Conservation (phyloP, 1,140 invertebrate genomes). For the Orchestia grillus region DNA sequence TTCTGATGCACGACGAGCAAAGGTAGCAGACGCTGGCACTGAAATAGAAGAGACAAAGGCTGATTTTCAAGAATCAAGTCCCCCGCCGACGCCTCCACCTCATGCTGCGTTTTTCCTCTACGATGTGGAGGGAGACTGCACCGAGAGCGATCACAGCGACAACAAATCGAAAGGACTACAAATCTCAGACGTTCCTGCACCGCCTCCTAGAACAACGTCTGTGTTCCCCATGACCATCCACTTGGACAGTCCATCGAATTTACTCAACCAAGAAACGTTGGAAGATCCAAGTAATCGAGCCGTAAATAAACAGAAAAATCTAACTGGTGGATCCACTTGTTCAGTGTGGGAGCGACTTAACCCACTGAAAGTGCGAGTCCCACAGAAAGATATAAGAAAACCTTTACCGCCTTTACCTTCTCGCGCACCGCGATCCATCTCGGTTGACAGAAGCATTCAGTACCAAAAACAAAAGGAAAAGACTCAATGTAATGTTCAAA, state of each 20-base stretch:
- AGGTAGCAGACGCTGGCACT: background rate
- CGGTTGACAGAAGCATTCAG: background rate
- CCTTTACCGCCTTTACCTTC: slow-evolving; percentile 19
- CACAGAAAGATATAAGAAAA: background rate
- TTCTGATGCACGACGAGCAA: background rate
- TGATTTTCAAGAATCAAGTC: background rate
- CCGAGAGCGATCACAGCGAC: background rate
- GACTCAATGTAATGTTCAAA: background rate
- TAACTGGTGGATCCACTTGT: background rate
- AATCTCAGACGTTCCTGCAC: background rate
- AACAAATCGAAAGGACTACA: background rate
- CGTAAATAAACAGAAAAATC: background rate
- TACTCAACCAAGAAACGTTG: background rate
- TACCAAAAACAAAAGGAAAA: background rate
- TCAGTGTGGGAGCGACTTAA: slow-evolving; percentile 34
- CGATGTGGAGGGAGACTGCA: background rate
- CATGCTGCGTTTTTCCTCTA: slow-evolving; percentile 15
- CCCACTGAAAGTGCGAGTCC: background rate
- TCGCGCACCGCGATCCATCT: background rate
- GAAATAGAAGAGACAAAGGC: background rate
- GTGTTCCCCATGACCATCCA: background rate
- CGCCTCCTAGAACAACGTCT: slow-evolving; percentile 38
- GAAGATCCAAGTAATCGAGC: background rate
- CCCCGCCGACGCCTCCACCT: slow-evolving; percentile 18
- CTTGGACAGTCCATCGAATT: background rate